These are phyloP conservation scores for Enteromius radiatus DNA, from an alignment of 2,797 vertebrate genomes.

Conservation along the genomic window DNA sequence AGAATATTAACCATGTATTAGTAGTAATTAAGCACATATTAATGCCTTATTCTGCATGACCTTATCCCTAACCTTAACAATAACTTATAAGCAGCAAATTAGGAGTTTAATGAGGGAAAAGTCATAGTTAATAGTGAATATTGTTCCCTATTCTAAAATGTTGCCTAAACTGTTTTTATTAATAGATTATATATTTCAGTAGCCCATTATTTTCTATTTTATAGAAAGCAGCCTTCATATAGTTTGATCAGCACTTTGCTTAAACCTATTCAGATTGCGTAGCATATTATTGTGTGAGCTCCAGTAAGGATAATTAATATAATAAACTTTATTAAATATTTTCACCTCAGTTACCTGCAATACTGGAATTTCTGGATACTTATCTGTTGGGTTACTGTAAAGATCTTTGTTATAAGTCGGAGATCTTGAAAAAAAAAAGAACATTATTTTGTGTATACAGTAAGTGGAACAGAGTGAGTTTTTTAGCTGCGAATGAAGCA, in stretches of 20 bases:
- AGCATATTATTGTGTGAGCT: not conserved
- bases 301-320: not conserved
- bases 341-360: slow-evolving; percentile 1
- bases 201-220: not conserved
- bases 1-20: too few species aligned
- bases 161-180: too few species aligned
- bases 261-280: not conserved
- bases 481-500: slow-evolving; percentile 3
- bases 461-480: not conserved
- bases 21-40: too few species aligned
- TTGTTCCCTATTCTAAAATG: too few species aligned
- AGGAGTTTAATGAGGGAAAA: too few species aligned
- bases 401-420: not conserved
- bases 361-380: not conserved
- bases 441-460: not conserved
- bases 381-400: slow-evolving; percentile 15
- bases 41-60: too few species aligned
- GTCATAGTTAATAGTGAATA: too few species aligned
- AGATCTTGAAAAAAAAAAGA: not conserved
- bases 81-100: too few species aligned
- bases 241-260: not conserved
- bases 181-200: not conserved
- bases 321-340: not conserved
- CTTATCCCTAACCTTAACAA: too few species aligned
- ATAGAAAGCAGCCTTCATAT: too few species aligned